phyloP scores from a whole-genome alignment of 2,797 vertebrate species.

The Peromyscus aztecus region DNA sequence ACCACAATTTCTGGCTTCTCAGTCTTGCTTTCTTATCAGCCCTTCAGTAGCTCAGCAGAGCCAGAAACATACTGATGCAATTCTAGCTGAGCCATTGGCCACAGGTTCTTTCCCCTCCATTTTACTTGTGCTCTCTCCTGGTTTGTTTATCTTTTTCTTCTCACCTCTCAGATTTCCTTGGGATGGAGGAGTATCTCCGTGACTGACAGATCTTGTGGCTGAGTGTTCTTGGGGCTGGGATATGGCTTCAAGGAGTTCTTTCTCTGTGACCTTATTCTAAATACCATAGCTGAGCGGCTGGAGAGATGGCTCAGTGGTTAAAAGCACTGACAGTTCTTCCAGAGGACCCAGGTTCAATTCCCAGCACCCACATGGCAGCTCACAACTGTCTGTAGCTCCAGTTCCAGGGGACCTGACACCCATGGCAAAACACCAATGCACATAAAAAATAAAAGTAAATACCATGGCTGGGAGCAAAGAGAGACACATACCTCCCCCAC shows the following conservation, averaged over 20 bases:
- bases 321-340: too few species aligned
- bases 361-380: too few species aligned
- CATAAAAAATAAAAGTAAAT: not conserved
- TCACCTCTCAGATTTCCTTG: constrained; percentile 23
- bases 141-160: not conserved
- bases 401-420: too few species aligned
- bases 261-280: constrained; percentile 6
- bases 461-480: not conserved
- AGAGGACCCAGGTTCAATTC: too few species aligned
- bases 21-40: not conserved
- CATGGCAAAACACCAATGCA: too few species aligned
- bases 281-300: not conserved
- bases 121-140: constrained; percentile 6
- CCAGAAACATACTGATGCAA: not conserved
- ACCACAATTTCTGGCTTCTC: not conserved
- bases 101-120: not conserved
- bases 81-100: not conserved
- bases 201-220: not conserved
- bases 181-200: not conserved
- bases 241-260: constrained; percentile 21
- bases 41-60: not conserved
- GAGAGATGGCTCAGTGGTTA: too few species aligned
- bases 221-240: constrained; percentile 21
- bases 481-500: not conserved
- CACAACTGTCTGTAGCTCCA: too few species aligned